phyloP scores from a whole-genome alignment of 2,888 invertebrate genomes.

The Coenonympha glycerion region DNA sequence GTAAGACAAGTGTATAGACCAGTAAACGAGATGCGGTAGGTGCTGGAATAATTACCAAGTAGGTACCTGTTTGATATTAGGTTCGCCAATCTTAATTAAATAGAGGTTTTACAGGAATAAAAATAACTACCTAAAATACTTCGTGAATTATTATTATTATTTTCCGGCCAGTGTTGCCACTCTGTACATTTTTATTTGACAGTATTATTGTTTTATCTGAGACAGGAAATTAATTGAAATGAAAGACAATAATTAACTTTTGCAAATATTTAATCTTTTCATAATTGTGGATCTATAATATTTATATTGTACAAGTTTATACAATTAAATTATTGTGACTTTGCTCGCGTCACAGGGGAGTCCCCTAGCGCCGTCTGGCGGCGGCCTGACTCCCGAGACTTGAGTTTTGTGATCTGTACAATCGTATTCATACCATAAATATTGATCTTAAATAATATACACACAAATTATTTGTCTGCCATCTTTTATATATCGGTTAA shows the following conservation, averaged over 20 bases:
- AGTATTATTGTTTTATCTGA: neutral
- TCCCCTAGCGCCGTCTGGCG: conserved; percentile 52
- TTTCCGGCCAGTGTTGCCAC: too few relatives aligned
- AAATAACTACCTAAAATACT: too few relatives aligned
- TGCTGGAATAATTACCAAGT: too few relatives aligned
- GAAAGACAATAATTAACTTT: conserved; percentile 65
- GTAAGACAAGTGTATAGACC: neutral
- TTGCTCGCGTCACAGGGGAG: conserved; percentile 50
- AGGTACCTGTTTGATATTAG: too few relatives aligned
- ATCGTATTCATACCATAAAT: conserved; percentile 55
- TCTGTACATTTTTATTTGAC: neutral
- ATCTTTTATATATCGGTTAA: conserved; percentile 51
- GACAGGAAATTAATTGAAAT: conserved; percentile 36
- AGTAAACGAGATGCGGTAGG: too few relatives aligned
- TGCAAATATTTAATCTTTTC: conserved; percentile 78
- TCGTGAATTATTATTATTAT: too few relatives aligned
- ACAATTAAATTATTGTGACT: conserved; percentile 66
- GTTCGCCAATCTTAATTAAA: too few relatives aligned
- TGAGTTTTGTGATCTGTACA: conserved; percentile 62
- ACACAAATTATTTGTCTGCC: conserved; percentile 72
- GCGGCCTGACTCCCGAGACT: conserved; percentile 34
- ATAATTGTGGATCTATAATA: conserved; percentile 77
- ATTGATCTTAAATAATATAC: conserved; percentile 69
- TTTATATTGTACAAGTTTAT: conserved; percentile 76
- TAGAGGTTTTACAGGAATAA: too few relatives aligned